Conservation (phyloP, 2,888 invertebrate genomes). For the Heliconius charithonia region DNA sequence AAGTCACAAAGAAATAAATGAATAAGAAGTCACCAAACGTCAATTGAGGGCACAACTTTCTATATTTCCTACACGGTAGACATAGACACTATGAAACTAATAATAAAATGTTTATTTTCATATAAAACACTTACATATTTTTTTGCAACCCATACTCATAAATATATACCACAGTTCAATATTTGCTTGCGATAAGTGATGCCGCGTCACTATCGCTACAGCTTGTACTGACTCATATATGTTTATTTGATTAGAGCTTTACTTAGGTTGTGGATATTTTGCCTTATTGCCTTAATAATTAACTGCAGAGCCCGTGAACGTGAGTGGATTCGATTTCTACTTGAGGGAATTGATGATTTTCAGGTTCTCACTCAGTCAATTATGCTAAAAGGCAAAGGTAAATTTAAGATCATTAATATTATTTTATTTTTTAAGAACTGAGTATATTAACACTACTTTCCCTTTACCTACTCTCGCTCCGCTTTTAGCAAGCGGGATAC, state of each 20-base stretch:
- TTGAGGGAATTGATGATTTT: background rate
- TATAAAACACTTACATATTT: background rate
- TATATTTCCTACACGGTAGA: background rate
- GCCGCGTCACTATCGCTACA: slow-evolving; percentile 30
- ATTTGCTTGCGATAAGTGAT: slow-evolving; percentile 36
- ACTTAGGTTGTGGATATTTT: background rate
- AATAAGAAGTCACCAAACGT: background rate
- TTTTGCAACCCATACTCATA: slow-evolving; percentile 31
- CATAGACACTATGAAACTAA: background rate
- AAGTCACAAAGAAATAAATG: background rate
- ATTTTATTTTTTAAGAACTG: too few species aligned
- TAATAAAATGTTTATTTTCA: background rate
- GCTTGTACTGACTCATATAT: slow-evolving; percentile 33
- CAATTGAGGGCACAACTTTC: background rate
- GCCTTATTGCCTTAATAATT: background rate
- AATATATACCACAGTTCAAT: slow-evolving; percentile 35
- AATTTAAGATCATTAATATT: too few species aligned
- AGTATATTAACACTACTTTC: too few species aligned
- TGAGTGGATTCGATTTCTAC: background rate
- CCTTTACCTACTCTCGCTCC: too few species aligned
- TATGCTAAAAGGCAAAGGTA: too few species aligned
- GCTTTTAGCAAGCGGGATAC: too few species aligned
- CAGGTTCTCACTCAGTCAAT: too few species aligned
- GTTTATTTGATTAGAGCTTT: slow-evolving; percentile 21
- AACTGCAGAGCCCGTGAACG: background rate